Evolutionary conservation across 2,113 vertebrate species (phyloP).

Genomic region (Calyptommatus sinebrachiatus): DNA sequence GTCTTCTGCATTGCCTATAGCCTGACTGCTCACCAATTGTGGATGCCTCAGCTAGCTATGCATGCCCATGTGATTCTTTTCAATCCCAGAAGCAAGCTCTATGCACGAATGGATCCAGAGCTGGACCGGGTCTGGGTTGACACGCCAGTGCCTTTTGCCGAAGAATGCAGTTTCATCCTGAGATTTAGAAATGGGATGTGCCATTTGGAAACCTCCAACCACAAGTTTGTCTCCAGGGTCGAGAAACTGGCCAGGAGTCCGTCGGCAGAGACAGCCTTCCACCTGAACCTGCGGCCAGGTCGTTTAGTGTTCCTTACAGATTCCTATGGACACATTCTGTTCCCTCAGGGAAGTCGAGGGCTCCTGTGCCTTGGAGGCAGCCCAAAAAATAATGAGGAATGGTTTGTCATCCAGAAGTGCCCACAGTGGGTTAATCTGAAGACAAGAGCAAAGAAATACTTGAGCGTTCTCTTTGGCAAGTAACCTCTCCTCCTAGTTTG

Average conservation of each 20-base stretch:
- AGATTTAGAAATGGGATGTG: constrained; percentile 54
- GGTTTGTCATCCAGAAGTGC: constrained; percentile 61
- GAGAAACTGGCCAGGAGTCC: constrained; percentile 47
- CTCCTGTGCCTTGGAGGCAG: constrained; percentile 54
- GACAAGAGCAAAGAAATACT: constrained; percentile 40
- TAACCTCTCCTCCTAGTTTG: not conserved
- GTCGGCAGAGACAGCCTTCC: constrained; percentile 59
- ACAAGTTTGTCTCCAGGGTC: constrained; percentile 54
- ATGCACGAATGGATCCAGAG: constrained; percentile 48
- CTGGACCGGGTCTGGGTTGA: constrained; percentile 59
- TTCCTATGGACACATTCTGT: constrained; percentile 55
- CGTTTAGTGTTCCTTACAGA: constrained; percentile 48
- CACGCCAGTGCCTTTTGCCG: constrained; percentile 34
- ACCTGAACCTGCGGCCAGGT: constrained; percentile 57
- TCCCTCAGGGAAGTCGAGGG: constrained; percentile 51
- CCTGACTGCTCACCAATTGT: constrained; percentile 60
- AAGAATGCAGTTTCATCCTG: constrained; percentile 62
- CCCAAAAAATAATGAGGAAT: constrained; percentile 45
- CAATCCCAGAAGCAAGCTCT: constrained; percentile 45
- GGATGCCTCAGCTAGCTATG: constrained; percentile 60
- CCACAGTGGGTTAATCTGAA: constrained; percentile 59
- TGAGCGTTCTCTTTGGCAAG: constrained; percentile 61
- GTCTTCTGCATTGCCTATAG: constrained; percentile 57
- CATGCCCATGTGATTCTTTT: constrained; percentile 58
- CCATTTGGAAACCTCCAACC: constrained; percentile 61